phyloP scores from a whole-genome alignment of 2,797 vertebrate species.

The Meda fulgida region DNA sequence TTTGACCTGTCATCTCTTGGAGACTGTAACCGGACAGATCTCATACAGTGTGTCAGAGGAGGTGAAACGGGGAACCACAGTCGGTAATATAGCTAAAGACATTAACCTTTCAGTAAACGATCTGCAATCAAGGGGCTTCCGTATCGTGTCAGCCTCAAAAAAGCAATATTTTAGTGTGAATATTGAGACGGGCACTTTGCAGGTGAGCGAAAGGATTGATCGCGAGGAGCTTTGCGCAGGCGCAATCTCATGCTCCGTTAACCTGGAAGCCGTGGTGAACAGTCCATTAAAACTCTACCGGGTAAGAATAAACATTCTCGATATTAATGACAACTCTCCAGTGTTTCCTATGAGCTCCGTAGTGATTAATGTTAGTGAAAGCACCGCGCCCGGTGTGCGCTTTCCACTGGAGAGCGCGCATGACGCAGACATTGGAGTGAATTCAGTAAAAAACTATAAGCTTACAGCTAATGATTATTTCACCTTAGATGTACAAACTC shows the following conservation, averaged over 20 bases:
- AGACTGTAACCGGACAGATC: constrained; percentile 58
- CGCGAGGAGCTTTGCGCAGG: constrained; percentile 70
- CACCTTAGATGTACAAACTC: constrained; percentile 53
- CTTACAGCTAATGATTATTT: constrained; percentile 59
- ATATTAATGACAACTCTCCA: constrained; percentile 65
- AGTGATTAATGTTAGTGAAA: constrained; percentile 60
- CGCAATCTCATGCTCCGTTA: constrained; percentile 63
- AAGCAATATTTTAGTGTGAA: constrained; percentile 63
- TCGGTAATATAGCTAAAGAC: constrained; percentile 69
- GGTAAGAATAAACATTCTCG: constrained; percentile 58
- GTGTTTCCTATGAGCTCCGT: constrained; percentile 45
- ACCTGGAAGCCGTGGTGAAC: constrained; percentile 69
- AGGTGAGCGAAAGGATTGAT: constrained; percentile 69
- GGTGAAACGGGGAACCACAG: constrained; percentile 65
- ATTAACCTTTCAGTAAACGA: constrained; percentile 58
- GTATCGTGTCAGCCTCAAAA: constrained; percentile 57
- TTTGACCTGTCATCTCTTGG: constrained; percentile 50
- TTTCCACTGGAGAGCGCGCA: constrained; percentile 63
- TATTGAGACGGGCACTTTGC: constrained; percentile 61
- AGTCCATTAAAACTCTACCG: constrained; percentile 59
- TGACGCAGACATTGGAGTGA: constrained; percentile 61
- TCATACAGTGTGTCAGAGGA: constrained; percentile 67
- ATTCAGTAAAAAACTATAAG: constrained; percentile 60
- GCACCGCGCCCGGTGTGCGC: constrained; percentile 48
- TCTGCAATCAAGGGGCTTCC: constrained; percentile 58